Evolutionary conservation across 2,888 invertebrate genomes (phyloP).

Genomic region (Malachius bipustulatus): DNA sequence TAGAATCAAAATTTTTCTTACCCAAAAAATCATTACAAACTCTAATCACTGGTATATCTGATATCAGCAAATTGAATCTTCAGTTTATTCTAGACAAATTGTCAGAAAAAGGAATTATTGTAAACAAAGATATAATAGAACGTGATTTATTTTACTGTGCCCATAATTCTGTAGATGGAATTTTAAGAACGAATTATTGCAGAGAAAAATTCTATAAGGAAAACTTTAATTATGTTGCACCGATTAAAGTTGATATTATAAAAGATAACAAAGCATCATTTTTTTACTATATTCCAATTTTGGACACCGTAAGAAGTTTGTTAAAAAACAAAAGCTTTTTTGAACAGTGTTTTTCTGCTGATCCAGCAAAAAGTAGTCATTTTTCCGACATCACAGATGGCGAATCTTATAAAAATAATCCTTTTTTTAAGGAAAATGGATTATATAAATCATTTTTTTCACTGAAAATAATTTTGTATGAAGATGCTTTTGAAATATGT

Average conservation of each 20-base stretch:
- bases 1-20: conserved; percentile 7
- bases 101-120: conserved; percentile 5
- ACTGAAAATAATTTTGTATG: conserved; percentile 21
- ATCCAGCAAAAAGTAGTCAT: conserved; percentile 4
- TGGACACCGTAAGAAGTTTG: conserved; percentile 10
- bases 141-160: neutral
- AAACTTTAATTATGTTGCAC: conserved; percentile 7
- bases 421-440: too few species aligned
- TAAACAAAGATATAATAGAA: neutral
- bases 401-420: conserved; percentile 10
- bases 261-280: conserved; percentile 11
- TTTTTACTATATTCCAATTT: conserved; percentile 13
- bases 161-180: neutral
- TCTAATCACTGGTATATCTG: conserved; percentile 4
- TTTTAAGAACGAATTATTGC: conserved; percentile 5
- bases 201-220: conserved; percentile 10
- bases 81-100: conserved; percentile 4
- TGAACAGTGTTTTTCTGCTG: conserved; percentile 1
- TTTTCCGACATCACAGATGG: conserved; percentile 10
- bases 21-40: conserved; percentile 3
- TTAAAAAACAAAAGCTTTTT: conserved; percentile 10
- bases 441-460: conserved; percentile 5
- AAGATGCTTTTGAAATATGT: conserved; percentile 23
- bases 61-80: conserved; percentile 4
- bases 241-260: conserved; percentile 9